phyloP scores from a whole-genome alignment of 2,888 invertebrate species.

The Herminia tarsipennalis region DNA sequence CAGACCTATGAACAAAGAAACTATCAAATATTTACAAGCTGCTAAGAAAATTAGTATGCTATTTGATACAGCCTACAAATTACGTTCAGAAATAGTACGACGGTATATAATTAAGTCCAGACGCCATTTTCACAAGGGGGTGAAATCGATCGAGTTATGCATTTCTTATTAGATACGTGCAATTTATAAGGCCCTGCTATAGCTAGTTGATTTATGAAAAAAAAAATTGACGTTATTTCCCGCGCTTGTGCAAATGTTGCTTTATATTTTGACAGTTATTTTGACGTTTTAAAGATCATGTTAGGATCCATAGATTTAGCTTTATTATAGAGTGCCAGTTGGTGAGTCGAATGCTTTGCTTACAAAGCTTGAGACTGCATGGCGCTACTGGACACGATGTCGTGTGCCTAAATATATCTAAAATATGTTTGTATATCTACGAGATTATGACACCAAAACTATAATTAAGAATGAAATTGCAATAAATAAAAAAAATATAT shows the following conservation, averaged over 20 bases:
- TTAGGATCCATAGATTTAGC: constrained; percentile 38
- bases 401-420: constrained; percentile 36
- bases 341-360: constrained; percentile 30
- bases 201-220: too few species aligned
- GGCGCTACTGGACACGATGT: constrained; percentile 16
- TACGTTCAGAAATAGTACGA: constrained; percentile 5
- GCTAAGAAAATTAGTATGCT: constrained; percentile 15
- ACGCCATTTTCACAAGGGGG: constrained; percentile 28
- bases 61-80: constrained; percentile 22
- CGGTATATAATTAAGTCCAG: constrained; percentile 12
- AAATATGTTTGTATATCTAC: constrained; percentile 52
- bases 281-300: constrained; percentile 38
- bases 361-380: constrained; percentile 9
- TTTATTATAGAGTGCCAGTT: constrained; percentile 38
- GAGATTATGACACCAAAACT: constrained; percentile 81
- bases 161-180: constrained; percentile 32
- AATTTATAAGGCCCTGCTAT: constrained; percentile 34
- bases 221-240: too few species aligned
- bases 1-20: too few species aligned
- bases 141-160: constrained; percentile 20
- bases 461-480: constrained; percentile 52
- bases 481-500: constrained; percentile 50
- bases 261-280: constrained; percentile 16
- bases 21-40: too few species aligned
- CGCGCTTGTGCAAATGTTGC: constrained; percentile 26